A percentile compares a stretch with the other conserved stretches of the same genome.
These are phyloP conservation scores for Lordiphosa fenestrarum DNA, from an alignment of 2,888 invertebrate species.

Conservation along the genomic window DNA sequence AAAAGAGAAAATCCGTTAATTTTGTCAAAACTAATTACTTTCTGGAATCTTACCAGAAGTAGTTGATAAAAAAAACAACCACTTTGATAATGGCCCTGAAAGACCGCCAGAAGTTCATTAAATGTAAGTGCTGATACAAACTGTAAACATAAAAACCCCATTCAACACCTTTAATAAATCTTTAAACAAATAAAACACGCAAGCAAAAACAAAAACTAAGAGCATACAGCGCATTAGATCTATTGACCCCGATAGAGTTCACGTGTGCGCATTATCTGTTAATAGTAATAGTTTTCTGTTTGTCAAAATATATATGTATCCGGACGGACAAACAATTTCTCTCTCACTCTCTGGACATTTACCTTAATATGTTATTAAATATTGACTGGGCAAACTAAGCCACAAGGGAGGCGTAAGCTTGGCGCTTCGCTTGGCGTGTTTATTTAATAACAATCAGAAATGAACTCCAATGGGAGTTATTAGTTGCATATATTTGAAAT, in stretches of 20 bases:
- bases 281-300: constrained; percentile 27
- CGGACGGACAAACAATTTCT: neutral
- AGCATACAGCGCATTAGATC: constrained; percentile 10
- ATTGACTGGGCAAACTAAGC: constrained; percentile 33
- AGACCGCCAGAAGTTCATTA: neutral
- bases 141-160: constrained; percentile 12
- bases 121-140: constrained; percentile 6
- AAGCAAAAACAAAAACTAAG: constrained; percentile 8
- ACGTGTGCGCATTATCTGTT: constrained; percentile 36
- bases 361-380: constrained; percentile 45
- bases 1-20: too few relatives aligned
- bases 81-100: neutral
- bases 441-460: neutral
- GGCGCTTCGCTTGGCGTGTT: too few relatives aligned
- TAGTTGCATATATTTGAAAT: neutral
- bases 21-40: too few relatives aligned
- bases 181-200: constrained; percentile 17
- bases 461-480: neutral
- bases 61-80: too few relatives aligned
- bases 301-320: neutral
- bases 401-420: too few relatives aligned
- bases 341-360: constrained; percentile 1
- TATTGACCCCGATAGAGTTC: constrained; percentile 27
- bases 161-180: constrained; percentile 36
- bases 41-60: too few relatives aligned